These are phyloP conservation scores for Aldrovandia affinis DNA, from an alignment of 2,797 vertebrate species.

Conservation along the genomic window DNA sequence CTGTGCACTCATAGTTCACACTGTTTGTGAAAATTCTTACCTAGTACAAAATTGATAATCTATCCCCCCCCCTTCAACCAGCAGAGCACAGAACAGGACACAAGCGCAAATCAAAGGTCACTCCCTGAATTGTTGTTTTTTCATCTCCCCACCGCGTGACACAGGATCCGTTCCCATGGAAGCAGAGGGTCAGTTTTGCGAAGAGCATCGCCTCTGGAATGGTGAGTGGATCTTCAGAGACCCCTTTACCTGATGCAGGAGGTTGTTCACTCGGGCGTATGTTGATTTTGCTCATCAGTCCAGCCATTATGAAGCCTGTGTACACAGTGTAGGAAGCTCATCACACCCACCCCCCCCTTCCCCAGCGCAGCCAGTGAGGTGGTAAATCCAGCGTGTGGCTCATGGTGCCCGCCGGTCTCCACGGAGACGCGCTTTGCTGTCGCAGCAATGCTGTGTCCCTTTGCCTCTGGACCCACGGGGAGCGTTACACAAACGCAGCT, in stretches of 20 bases:
- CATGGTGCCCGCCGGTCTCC: constrained; percentile 24
- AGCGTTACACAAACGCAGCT: constrained; percentile 6
- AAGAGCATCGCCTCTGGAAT: constrained; percentile 94
- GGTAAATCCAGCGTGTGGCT: neutral
- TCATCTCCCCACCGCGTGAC: neutral
- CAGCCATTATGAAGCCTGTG: neutral
- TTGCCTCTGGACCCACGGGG: neutral
- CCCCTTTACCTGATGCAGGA: constrained; percentile 8
- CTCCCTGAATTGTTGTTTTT: constrained; percentile 2
- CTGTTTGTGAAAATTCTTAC: neutral
- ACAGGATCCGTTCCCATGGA: constrained; percentile 91
- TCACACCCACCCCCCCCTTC: neutral
- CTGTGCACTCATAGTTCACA: neutral
- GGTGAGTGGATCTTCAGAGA: constrained; percentile 75
- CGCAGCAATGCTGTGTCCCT: neutral
- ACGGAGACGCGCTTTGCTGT: constrained; percentile 18
- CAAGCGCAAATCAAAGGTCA: neutral
- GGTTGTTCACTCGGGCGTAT: neutral
- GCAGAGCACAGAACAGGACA: neutral
- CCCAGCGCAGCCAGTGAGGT: neutral
- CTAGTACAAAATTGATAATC: neutral
- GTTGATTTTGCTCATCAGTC: neutral
- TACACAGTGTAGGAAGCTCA: neutral
- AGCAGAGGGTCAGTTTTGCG: constrained; percentile 93
- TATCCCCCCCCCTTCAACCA: neutral